Evolutionary conservation across 1,140 invertebrate species (phyloP).

Genomic region (Agrypnia vestita): DNA sequence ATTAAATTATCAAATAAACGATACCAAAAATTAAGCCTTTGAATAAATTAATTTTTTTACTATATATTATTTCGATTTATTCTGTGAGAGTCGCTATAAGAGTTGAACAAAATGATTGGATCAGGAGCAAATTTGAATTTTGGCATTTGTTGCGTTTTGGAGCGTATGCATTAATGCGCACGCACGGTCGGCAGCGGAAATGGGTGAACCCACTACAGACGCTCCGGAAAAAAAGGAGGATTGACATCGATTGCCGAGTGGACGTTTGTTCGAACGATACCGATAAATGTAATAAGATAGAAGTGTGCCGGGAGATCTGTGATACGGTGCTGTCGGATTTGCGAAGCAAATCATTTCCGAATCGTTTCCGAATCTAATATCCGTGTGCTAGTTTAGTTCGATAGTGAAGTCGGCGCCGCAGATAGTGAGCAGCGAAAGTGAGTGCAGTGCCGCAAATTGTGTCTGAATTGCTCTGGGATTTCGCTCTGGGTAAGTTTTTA

Average conservation of each 20-base stretch:
- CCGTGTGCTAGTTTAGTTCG: constrained; percentile 6
- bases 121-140: not conserved
- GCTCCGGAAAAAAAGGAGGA: constrained; percentile 33
- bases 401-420: not conserved
- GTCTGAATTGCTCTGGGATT: constrained; percentile 21
- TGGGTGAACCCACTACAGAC: constrained; percentile 43
- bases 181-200: constrained; percentile 41
- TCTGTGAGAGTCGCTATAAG: no score
- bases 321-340: constrained; percentile 11
- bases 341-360: constrained; percentile 13
- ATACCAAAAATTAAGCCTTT: no score
- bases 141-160: constrained; percentile 10
- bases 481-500: not conserved
- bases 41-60: no score
- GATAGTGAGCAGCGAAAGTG: constrained; percentile 35
- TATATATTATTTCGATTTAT: no score
- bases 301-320: constrained; percentile 11
- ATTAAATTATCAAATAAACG: no score
- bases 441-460: constrained; percentile 32
- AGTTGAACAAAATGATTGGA: no score
- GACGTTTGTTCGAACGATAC: constrained; percentile 5
- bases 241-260: constrained; percentile 41
- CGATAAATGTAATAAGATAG: constrained; percentile 10
- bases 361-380: not conserved
- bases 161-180: constrained; percentile 34